Conservation (phyloP, 2,113 vertebrate species). For the Dendropsophus ebraccatus region DNA sequence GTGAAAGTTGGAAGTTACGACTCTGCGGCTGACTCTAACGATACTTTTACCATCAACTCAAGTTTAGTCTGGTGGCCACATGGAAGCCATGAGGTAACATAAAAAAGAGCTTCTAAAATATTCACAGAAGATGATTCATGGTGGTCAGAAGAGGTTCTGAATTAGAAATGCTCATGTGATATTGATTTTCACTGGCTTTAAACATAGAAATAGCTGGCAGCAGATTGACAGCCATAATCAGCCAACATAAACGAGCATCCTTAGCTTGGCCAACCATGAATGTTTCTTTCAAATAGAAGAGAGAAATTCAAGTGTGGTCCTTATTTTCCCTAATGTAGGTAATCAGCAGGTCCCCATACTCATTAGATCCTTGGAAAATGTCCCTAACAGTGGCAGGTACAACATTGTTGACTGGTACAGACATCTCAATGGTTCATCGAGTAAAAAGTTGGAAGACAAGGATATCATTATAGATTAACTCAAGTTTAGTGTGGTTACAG, state of each 20-base stretch:
- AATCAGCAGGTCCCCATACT: no score
- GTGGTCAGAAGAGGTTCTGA: no score
- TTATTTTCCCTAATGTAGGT: no score
- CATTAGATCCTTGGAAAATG: no score
- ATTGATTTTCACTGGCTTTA: no score
- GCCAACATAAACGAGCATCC: no score
- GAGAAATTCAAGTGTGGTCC: no score
- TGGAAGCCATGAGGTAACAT: slow-evolving; percentile 15
- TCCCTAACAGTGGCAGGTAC: neutral
- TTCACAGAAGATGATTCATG: neutral
- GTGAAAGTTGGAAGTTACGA: slow-evolving; percentile 48
- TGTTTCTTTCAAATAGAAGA: no score
- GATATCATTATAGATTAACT: slow-evolving; percentile 24
- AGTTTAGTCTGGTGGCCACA: slow-evolving; percentile 5
- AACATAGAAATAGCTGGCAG: no score
- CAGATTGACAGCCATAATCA: no score
- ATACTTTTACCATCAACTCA: slow-evolving; percentile 28
- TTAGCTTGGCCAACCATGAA: no score
- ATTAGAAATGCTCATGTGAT: no score
- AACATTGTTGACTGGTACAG: slow-evolving; percentile 35
- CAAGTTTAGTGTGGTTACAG: neutral
- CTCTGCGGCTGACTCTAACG: neutral
- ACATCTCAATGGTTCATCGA: neutral
- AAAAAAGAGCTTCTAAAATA: neutral
- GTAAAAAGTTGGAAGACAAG: slow-evolving; percentile 45